Evolutionary conservation across 1,140 invertebrate genomes (phyloP).

Genomic region (Antheraea mylitta): DNA sequence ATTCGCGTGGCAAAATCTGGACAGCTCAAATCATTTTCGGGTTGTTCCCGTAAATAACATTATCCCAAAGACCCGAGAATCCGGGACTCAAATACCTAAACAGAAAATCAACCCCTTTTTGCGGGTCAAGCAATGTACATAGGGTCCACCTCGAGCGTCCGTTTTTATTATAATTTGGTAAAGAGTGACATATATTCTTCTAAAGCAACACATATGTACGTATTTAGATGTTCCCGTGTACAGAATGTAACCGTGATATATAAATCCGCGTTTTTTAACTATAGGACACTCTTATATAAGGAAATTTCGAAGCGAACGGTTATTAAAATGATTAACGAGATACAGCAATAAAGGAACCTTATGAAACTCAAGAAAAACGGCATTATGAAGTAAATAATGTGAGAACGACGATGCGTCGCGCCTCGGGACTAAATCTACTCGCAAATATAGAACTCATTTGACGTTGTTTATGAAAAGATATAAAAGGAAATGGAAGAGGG

Average conservation of each 20-base stretch:
- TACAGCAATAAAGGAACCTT: slow-evolving; percentile 25
- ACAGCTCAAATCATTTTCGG: slow-evolving; percentile 1
- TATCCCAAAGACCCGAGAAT: slow-evolving; percentile 16
- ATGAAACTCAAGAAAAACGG: slow-evolving; percentile 36
- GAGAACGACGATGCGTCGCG: slow-evolving; percentile 22
- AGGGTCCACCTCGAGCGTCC: background rate
- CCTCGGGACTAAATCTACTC: slow-evolving; percentile 6
- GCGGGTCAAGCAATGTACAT: slow-evolving; percentile 10
- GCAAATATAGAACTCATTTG: slow-evolving; percentile 20
- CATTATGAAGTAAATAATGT: slow-evolving; percentile 37
- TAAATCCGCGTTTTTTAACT: slow-evolving; percentile 20
- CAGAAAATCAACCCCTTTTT: slow-evolving; percentile 24
- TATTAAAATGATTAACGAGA: slow-evolving; percentile 34
- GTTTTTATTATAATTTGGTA: slow-evolving; percentile 20
- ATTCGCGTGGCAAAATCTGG: background rate
- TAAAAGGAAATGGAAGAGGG: slow-evolving; percentile 15
- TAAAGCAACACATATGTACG: background rate
- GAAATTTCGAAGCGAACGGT: slow-evolving; percentile 31
- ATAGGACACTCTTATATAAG: slow-evolving; percentile 13
- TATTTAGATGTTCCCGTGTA: background rate
- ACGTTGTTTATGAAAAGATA: slow-evolving; percentile 25
- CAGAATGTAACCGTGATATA: slow-evolving; percentile 18
- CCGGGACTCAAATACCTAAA: slow-evolving; percentile 18
- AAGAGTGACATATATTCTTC: slow-evolving; percentile 10
- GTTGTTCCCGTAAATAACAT: slow-evolving; percentile 24